phyloP scores from a whole-genome alignment of 92 coral and sea anemone species.

The Anthopleura xanthogrammica region DNA sequence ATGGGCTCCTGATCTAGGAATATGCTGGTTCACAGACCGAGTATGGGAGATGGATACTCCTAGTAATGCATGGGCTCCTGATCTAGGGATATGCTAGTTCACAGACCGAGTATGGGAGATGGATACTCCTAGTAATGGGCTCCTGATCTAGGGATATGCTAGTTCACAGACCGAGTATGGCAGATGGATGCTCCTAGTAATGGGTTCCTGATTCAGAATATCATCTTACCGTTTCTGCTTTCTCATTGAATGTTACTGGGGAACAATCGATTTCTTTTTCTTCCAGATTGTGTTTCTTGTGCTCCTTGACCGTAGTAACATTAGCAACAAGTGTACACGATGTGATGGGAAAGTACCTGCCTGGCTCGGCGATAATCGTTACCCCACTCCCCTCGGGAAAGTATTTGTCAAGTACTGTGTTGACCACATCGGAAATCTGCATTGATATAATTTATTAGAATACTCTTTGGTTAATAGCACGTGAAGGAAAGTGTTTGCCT shows the following conservation, averaged over 20 bases:
- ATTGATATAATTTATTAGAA: no score
- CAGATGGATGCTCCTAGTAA: no score
- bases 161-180: no score
- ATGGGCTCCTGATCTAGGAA: background rate
- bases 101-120: no score
- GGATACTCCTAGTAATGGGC: no score
- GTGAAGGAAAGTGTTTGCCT: no score
- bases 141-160: no score
- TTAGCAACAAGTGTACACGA: constrained; percentile 42
- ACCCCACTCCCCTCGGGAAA: constrained; percentile 41
- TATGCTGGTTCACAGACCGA: background rate
- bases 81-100: no score
- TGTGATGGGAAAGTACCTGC: constrained; percentile 38
- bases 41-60: background rate
- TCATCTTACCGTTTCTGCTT: no score
- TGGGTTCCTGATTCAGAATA: no score
- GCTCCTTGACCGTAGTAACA: constrained; percentile 19
- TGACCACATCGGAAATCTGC: constrained; percentile 41
- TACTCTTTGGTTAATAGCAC: no score
- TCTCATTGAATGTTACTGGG: background rate
- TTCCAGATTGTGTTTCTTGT: background rate
- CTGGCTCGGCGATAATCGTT: constrained; percentile 51
- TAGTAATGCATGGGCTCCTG: no score
- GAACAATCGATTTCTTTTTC: background rate
- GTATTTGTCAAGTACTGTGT: constrained; percentile 26